Base-by-base conservation (phyloP, 2,797 vertebrate species). In the Lagocephalus sceleratus region DNA sequence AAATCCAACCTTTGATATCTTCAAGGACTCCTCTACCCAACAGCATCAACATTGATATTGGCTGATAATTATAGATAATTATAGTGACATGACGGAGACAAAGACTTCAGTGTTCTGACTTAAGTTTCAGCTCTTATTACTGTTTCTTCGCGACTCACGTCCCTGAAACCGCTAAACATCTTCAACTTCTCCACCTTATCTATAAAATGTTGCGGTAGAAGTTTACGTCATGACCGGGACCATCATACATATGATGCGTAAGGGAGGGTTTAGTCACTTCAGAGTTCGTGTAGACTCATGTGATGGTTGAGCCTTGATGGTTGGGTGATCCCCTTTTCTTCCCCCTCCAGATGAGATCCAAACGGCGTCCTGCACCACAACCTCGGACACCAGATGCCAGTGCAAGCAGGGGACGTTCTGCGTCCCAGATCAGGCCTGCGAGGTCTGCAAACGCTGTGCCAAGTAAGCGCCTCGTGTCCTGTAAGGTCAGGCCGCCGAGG, bases 401-500 rank as follows among this genome's bases (percentile, higher is more conserved):
- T 92, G 91, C 71, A 85, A 7, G 60, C 2, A 19, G 0, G 87
- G 89, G 0, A 86, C 81, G 21, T 92, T 89, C 87, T 92, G 91
- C 12, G 84, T 89, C 7, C 88, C 88, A 0, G 90, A 92, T 12
- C 86, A 92, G 76, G 90, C 91, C 51, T 92, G 91, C 8, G 91
- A 92, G 57, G 91, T 92, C 63, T 92, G 91, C 84, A 92, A 92
- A 61, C 90, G 89, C 6, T 92, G 91, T 47, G 76, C 83, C 65
- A 89, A 72, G 91, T 92, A 53, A 83, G 87, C 60, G 3, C 12
- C 23, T 39, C 6, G 2, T 42, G 20, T 22, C 20, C 17, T 20
- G 14, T 63, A 10, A 17, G 14, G 14, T 14, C 32, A 14, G 12
- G 4, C 5, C 32, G 2, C 32, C 2, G 4, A 14, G 1, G 32